Base-by-base conservation (phyloP, 2,888 invertebrate species). In the Hydriomena furcata region DNA sequence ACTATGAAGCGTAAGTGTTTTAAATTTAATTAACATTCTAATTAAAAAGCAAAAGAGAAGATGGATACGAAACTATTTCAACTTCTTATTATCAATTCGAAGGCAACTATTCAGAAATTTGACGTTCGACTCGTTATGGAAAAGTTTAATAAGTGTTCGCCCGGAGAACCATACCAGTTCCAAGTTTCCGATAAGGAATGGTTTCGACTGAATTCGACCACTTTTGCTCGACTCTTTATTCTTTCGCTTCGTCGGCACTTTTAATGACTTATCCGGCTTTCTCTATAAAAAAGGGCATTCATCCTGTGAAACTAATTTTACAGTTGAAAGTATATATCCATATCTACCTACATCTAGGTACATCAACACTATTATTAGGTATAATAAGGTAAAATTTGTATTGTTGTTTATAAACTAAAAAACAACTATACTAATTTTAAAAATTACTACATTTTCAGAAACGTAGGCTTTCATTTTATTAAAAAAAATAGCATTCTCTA, bases 251-350 rank as follows among this genome's bases (percentile, higher is more conserved):
- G 76, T 74, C 73, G 78, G 75, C 79, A 84, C 78, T 86, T 87
- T 86, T 88, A 88, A 88, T 88, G 85, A 87, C 85, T 87, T 85
- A 82, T 82, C 82, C 79, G 73, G 71, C 75, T 81, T 82, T 73
- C 74, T 73, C 66, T 61, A 68, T 70, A 70, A 74, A 71, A 77
- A 74, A 75, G 66, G 66, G 62, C 63, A 65, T 68, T 73, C 71
- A 62, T 73, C 71, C 41, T 40, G 65, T 69, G 68, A 68, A 68
- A 68, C 66, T 63, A 63, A 67, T 62, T 60, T 54, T 55, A 45
- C 43, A 50, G 52, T 49, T 52, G 32, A 41, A 36, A 40, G 20
- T 46, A n/a, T n/a, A n/a, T n/a, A n/a, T n/a, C n/a, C n/a, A n/a
- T n/a, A n/a, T n/a, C n/a, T n/a, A n/a, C n/a, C n/a, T n/a, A n/a